Conservation (phyloP, 2,888 invertebrate species). For the Orthosia cruda region DNA sequence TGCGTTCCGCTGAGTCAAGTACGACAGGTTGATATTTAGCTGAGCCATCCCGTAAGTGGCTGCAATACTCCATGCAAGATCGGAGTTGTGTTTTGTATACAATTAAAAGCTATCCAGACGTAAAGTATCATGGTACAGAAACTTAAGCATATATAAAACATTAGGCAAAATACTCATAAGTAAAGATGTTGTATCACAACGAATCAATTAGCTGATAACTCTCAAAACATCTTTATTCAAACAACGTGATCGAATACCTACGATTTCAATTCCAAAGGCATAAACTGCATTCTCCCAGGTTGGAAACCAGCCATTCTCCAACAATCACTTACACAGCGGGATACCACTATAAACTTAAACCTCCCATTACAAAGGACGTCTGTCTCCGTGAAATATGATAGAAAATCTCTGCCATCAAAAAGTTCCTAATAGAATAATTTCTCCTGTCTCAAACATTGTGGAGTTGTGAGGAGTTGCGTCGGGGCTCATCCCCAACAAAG, state of each 20-base stretch:
- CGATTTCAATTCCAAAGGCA: conserved; percentile 3
- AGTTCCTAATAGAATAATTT: conserved; percentile 76
- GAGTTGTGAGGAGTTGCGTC: conserved; percentile 72
- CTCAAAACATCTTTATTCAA: background rate
- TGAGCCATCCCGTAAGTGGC: too few species aligned
- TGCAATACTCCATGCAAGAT: too few species aligned
- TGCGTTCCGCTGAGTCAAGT: too few species aligned
- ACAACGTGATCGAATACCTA: background rate
- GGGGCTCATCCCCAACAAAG: conserved; percentile 73
- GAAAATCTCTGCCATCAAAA: conserved; percentile 71
- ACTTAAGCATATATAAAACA: too few species aligned
- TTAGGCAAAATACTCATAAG: too few species aligned
- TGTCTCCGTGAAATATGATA: conserved; percentile 67
- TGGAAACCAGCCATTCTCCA: conserved; percentile 5
- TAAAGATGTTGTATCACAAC: too few species aligned
- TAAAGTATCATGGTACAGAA: too few species aligned
- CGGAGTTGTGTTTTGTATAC: too few species aligned
- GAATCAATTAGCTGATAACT: too few species aligned
- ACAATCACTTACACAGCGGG: background rate
- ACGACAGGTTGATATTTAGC: too few species aligned
- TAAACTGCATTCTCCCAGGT: background rate
- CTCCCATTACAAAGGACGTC: conserved; percentile 46
- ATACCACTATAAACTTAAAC: conserved; percentile 36
- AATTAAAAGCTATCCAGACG: too few species aligned
- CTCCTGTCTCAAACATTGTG: conserved; percentile 74